Base-by-base conservation (phyloP, 2,888 invertebrate genomes). In the Caenorhabditis zanzibari region DNA sequence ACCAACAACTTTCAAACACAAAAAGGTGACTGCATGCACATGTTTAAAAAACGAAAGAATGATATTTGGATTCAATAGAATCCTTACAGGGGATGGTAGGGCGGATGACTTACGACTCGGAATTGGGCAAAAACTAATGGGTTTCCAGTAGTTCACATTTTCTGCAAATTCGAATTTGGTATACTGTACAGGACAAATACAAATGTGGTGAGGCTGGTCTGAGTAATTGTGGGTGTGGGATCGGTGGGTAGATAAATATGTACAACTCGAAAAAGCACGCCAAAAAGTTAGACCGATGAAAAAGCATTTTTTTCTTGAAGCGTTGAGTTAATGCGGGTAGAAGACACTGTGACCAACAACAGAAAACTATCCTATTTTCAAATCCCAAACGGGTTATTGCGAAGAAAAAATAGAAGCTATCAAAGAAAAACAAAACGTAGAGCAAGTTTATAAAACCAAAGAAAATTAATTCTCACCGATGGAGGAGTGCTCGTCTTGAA, bases 141-240 rank as follows among this genome's bases (percentile, higher is more conserved):
- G 26, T 49, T n/a, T 66, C 68, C 68, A 68, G 68, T 68, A 68
- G 61, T 63, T 74, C 63, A 74, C n/a, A 61, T 54, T 74, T 64
- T 74, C 74, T 74, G 74, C 63, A 74, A 74, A 74, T 64, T 74
- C 63, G 68, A 54, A 61, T 74, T 63, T 63, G 74, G 54, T 63
- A 63, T 54, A 64, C 74, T 35, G 35, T 68, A 64, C 74, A 74
- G 54, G 68, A 68, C 68, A 54, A 52, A 38, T 9, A 68, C 54
- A 68, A 54, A 24, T 10, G 68, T 68, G 68, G 28, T 38, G 54
- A 54, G 47, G 19, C n/a, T 68, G 38, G 35, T 35, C 54, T 54
- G 49, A 47, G 63, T 63, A 63, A 52, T 35, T 35, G 66, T 52
- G 35, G 66, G 28, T 44, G 44, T 61, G 47, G 54, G 19, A 28